Conservation (phyloP, 2,888 invertebrate species). For the Netelia fuscicornis region DNA sequence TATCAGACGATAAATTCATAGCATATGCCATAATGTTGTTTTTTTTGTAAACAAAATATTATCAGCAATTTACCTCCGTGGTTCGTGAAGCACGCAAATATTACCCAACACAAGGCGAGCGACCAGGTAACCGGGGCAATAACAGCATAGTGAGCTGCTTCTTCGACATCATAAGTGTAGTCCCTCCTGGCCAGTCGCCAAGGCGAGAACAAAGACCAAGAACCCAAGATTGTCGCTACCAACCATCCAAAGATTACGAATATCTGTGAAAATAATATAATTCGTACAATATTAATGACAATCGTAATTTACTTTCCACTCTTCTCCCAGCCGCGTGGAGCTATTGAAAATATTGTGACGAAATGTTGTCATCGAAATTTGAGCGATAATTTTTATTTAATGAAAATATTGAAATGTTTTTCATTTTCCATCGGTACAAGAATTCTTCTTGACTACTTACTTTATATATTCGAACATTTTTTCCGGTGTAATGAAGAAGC, state of each 20-base stretch:
- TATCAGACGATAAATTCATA: not conserved
- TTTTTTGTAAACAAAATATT: not conserved
- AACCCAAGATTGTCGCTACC: constrained; percentile 84
- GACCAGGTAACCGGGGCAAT: constrained; percentile 88
- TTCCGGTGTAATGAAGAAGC: constrained; percentile 85
- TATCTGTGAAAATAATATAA: constrained; percentile 82
- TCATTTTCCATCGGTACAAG: not conserved
- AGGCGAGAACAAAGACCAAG: constrained; percentile 88
- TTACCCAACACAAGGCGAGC: constrained; percentile 88
- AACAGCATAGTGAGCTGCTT: constrained; percentile 89
- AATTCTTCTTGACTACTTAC: constrained; percentile 72
- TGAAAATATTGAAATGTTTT: not conserved
- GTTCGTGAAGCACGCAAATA: constrained; percentile 87
- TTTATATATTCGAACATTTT: constrained; percentile 82
- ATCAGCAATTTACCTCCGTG: constrained; percentile 84
- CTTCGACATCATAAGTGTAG: constrained; percentile 87
- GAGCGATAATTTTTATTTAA: not conserved
- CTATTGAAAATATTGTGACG: too few relatives aligned
- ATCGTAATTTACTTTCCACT: constrained; percentile 17
- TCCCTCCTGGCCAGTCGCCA: constrained; percentile 87
- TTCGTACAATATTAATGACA: not conserved
- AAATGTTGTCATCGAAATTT: too few relatives aligned
- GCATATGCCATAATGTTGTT: constrained; percentile 17
- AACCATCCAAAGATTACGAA: constrained; percentile 87
- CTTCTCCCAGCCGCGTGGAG: not conserved